Percentiles rank a stretch among this genome's conserved stretches.
Evolutionary conservation across 2,888 invertebrate species (phyloP).

Genomic region (Amphipoea oculea): DNA sequence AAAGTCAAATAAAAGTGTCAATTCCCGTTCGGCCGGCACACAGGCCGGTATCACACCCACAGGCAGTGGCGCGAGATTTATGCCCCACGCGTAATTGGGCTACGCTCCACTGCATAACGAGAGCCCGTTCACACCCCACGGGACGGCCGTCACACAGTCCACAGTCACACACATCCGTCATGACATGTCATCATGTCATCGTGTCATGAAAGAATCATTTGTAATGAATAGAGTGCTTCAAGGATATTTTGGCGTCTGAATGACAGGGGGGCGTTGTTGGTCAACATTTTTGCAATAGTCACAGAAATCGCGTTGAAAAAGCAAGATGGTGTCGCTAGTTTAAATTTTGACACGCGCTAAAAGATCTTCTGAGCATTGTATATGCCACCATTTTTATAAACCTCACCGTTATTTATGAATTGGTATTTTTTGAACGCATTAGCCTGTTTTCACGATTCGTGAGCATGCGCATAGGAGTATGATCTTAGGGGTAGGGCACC

Average conservation of each 20-base stretch:
- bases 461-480: not conserved
- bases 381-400: not conserved
- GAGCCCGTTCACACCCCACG: slow-evolving; percentile 28
- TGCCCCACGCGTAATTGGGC: slow-evolving; percentile 45
- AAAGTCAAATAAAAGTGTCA: slow-evolving; percentile 53
- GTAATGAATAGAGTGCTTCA: not conserved
- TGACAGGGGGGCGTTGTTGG: not conserved
- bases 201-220: not conserved
- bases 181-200: no score
- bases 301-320: not conserved
- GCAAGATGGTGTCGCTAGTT: not conserved
- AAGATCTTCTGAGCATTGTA: not conserved
- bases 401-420: not conserved
- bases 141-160: not conserved
- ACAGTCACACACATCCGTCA: no score
- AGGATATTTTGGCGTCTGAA: not conserved
- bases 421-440: not conserved
- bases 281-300: not conserved
- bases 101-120: slow-evolving; percentile 17
- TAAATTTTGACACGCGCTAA: not conserved
- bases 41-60: slow-evolving; percentile 32
- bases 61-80: slow-evolving; percentile 57
- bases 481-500: not conserved
- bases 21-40: not conserved
- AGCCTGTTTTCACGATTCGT: not conserved